Conservation (phyloP, 1,140 invertebrate genomes). For the Cherax quadricarinatus region DNA sequence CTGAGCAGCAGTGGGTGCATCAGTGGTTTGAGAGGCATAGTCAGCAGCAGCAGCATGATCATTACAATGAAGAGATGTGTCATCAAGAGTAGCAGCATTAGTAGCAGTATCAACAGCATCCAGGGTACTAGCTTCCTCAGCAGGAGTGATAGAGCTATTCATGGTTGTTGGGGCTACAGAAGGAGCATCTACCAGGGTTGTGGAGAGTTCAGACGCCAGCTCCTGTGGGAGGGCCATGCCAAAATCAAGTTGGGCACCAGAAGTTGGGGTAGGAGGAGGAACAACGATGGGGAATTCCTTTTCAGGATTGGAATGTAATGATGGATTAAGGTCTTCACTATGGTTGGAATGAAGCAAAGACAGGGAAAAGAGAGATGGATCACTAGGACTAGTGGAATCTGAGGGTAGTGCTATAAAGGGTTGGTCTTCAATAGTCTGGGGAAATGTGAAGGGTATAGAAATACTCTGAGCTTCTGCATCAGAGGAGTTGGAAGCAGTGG, state of each 20-base stretch:
- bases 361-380: background rate
- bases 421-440: background rate
- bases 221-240: conserved; percentile 64
- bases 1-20: background rate
- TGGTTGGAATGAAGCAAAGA: background rate
- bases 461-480: background rate
- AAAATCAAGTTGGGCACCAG: conserved; percentile 28
- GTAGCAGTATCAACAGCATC: conserved; percentile 9
- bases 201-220: conserved; percentile 33
- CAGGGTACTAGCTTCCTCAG: conserved; percentile 34
- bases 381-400: background rate
- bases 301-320: background rate
- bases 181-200: conserved; percentile 48
- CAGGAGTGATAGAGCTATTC: conserved; percentile 11
- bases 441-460: background rate
- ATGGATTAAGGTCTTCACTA: background rate
- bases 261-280: conserved; percentile 13
- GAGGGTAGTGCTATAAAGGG: conserved; percentile 12
- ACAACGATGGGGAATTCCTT: background rate
- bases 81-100: conserved; percentile 24
- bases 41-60: conserved; percentile 22
- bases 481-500: background rate
- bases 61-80: background rate
- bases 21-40: background rate
- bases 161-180: conserved; percentile 15